Evolutionary conservation across 2,797 vertebrate genomes (phyloP), one percentile per base, ranked within the genome.

Genomic region (Borostomias antarcticus): DNA sequence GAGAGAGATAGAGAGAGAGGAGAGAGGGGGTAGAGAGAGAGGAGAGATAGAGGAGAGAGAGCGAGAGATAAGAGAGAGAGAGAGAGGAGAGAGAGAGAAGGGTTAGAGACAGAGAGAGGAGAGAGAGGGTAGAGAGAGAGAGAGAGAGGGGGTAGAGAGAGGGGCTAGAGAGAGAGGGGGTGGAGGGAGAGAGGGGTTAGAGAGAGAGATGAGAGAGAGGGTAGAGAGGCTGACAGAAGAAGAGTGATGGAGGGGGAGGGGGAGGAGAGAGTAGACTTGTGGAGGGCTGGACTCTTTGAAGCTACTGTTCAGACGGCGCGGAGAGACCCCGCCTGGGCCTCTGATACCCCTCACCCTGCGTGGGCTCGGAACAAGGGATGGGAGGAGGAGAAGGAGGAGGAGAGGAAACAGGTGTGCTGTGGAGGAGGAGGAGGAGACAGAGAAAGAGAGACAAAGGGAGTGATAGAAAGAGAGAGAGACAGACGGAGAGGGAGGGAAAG

Each of bases 401-500:
- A 70, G 4, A 56, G 30, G 5, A n/a, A 6, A 19, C 62, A 17
- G 45, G 15, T 40, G 64, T 50, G 57, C 48, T n/a, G 2, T 26
- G 48, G 70, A 51, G 43, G 62, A 58, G 50, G 25, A n/a, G 23
- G 11, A 23, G 8, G 51, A 58, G 30, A 51, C 52, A 58, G 19
- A 33, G 58, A 40, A 5, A n/a, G 40, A 10, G 30, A 66, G 54
- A 90, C 81, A 82, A 85, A 86, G 78, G 84, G 88, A 89, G 88
- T 89, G 86, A 78, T 78, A 86, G 87, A 87, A 87, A 85, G 80
- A 90, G 86, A 89, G 87, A 89, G 85, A 82, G 86, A 89, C 76
- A 86, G 90, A 89, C 78, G 75, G 21, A 88, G 83, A 47, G 37
- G 21, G 62, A 26, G 13, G 37, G n/a, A 60, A 15, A 32, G 60